phyloP scores from a whole-genome alignment of 2,888 invertebrate genomes.

The Ptilodon capucinus region DNA sequence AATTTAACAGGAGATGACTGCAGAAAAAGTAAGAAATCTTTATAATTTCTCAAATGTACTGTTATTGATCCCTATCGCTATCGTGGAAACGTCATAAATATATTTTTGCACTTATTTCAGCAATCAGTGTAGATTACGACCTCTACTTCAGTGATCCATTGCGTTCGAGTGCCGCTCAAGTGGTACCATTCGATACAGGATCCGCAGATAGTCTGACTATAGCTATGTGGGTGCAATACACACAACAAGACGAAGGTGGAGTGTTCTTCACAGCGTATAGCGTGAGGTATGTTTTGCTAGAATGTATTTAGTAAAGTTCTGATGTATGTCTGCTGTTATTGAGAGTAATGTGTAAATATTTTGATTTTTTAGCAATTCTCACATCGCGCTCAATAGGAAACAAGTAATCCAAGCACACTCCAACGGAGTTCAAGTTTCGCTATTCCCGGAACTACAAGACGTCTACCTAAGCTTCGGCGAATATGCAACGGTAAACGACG shows the following conservation, averaged over 20 bases:
- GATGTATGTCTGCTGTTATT: background rate
- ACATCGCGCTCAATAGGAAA: constrained; percentile 89
- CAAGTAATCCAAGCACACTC: constrained; percentile 96
- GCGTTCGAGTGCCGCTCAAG: constrained; percentile 95
- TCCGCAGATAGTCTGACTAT: constrained; percentile 91
- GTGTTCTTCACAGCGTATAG: constrained; percentile 96
- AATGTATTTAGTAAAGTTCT: background rate
- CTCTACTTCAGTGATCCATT: constrained; percentile 96
- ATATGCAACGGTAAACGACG: constrained; percentile 96
- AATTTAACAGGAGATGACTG: constrained; percentile 98
- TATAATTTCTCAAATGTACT: constrained; percentile 2
- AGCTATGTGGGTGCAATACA: constrained; percentile 98
- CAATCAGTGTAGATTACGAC: constrained; percentile 99
- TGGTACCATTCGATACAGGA: constrained; percentile 94
- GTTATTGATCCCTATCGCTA: background rate
- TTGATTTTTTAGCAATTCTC: constrained; percentile 84
- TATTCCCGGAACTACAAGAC: constrained; percentile 94
- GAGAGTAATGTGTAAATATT: constrained; percentile 1
- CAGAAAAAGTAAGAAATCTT: constrained; percentile 89
- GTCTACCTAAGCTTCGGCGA: constrained; percentile 95
- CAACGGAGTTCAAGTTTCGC: constrained; percentile 94
- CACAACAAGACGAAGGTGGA: constrained; percentile 94
- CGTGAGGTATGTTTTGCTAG: constrained; percentile 85
- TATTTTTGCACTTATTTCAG: constrained; percentile 74
- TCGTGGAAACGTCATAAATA: background rate